Base-by-base conservation (phyloP, 2,888 invertebrate species). In the Phrixothrix hirtus region DNA sequence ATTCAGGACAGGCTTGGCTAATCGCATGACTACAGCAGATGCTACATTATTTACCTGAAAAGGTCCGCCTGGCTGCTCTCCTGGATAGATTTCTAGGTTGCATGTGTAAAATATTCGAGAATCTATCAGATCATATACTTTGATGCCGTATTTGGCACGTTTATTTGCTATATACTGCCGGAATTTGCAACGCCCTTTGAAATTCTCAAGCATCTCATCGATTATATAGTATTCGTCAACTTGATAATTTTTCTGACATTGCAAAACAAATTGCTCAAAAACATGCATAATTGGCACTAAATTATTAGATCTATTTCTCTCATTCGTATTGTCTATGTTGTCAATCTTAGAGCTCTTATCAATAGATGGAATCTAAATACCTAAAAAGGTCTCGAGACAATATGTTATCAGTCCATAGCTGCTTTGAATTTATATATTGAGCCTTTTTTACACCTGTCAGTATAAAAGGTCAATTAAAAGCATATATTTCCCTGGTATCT, bases 401-500 rank as follows among this genome's bases (percentile, higher is more conserved):
- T n/a, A n/a, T n/a, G 3, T 9, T 29, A 45, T 45, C 45, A 12
- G 12, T 9, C 36, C 36, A 45, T 2, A 36, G 29, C 21, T 45
- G 29, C 10, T 13, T 27, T 2, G 36, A 36, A 26, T 45, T 45
- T 13, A 45, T 15, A 36, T 45, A 37, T 17, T 45, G 45, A 2
- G 36, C 45, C 21, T 45, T 45, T 17, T 45, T 45, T 10, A 27
- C 36, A 17, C 36, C 46, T 11, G 29, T 11, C 29, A 37, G n/a
- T n/a, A n/a, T n/a, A n/a, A n/a, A n/a, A n/a, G n/a, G n/a, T n/a
- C n/a, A n/a, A n/a, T n/a, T n/a, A 16, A 47, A 17, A 10, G 34
- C 34, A 48, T 34, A 48, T 26, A 34, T 48, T 35, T 44, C 39
- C 10, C 26, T 44, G 10, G 2, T 2, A 50, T 43, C 37, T 37